A percentile compares a stretch with the other conserved stretches of the same genome.
Conservation (phyloP, 1,140 invertebrate species). For the Triops cancriformis region DNA sequence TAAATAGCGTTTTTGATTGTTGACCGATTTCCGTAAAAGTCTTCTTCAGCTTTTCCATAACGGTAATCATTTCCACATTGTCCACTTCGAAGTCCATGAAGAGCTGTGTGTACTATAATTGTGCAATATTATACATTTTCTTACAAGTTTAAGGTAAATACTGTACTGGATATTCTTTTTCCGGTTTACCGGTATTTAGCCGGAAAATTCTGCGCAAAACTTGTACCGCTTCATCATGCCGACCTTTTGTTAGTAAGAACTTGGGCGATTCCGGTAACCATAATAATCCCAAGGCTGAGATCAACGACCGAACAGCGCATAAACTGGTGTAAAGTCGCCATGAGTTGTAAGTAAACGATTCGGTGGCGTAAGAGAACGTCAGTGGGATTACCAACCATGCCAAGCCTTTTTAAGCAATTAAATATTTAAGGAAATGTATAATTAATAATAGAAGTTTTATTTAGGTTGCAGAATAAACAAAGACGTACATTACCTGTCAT, state of each 20-base stretch:
- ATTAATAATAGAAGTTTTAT: too few relatives aligned
- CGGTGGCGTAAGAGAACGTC: conserved; percentile 47
- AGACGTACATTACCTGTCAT: too few relatives aligned
- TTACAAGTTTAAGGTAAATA: neutral
- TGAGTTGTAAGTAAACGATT: conserved; percentile 54
- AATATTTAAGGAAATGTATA: too few relatives aligned
- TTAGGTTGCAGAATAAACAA: too few relatives aligned
- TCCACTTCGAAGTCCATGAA: neutral
- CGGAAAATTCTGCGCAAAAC: conserved; percentile 48
- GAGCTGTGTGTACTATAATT: neutral
- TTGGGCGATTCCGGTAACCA: conserved; percentile 63
- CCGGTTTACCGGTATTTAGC: conserved; percentile 44
- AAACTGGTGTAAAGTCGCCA: conserved; percentile 66
- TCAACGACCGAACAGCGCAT: conserved; percentile 53
- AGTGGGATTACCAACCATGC: conserved; percentile 62
- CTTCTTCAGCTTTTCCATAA: neutral
- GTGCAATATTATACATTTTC: neutral
- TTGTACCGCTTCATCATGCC: conserved; percentile 45
- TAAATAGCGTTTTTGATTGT: neutral
- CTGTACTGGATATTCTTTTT: conserved; percentile 38
- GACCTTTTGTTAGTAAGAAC: conserved; percentile 50
- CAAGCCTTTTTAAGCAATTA: conserved; percentile 49
- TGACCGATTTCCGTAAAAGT: neutral
- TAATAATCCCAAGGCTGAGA: conserved; percentile 47
- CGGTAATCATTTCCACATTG: neutral